Percentiles rank a stretch among this genome's conserved stretches.
phyloP scores from a whole-genome alignment of 2,113 vertebrate species.

The Anarhynchus alexandrinus region DNA sequence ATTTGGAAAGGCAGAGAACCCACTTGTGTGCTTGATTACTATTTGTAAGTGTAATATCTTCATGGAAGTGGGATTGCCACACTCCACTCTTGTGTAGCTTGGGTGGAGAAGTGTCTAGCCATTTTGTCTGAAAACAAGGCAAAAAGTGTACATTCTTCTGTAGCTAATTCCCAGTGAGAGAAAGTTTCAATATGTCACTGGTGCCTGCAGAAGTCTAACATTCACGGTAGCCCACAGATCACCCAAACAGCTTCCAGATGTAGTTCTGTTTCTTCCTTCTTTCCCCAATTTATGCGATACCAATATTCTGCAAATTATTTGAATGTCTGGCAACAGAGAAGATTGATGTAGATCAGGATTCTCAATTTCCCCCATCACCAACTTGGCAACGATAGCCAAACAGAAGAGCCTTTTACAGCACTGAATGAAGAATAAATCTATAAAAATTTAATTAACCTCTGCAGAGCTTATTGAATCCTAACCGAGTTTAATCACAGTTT shows the following conservation, averaged over 20 bases:
- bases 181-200: neutral
- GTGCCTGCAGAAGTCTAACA: neutral
- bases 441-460: constrained; percentile 76
- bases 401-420: constrained; percentile 49
- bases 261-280: neutral
- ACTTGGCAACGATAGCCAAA: constrained; percentile 42
- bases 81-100: neutral
- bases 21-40: neutral
- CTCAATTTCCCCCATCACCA: constrained; percentile 56
- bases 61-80: neutral
- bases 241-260: neutral
- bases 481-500: constrained; percentile 60
- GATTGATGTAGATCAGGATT: constrained; percentile 47
- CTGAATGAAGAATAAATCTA: constrained; percentile 66
- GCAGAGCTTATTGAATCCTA: constrained; percentile 55
- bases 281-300: neutral
- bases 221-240: neutral
- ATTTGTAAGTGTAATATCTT: neutral
- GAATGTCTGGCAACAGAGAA: neutral
- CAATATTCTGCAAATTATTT: constrained; percentile 5
- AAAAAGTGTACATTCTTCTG: neutral
- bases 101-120: neutral
- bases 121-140: neutral
- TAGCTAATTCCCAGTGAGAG: neutral
- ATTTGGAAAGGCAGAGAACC: neutral